These are phyloP conservation scores for Bolinopsis microptera DNA, from an alignment of 37 sponge, comb jelly and placozoan genomes.

Conservation along the genomic window DNA sequence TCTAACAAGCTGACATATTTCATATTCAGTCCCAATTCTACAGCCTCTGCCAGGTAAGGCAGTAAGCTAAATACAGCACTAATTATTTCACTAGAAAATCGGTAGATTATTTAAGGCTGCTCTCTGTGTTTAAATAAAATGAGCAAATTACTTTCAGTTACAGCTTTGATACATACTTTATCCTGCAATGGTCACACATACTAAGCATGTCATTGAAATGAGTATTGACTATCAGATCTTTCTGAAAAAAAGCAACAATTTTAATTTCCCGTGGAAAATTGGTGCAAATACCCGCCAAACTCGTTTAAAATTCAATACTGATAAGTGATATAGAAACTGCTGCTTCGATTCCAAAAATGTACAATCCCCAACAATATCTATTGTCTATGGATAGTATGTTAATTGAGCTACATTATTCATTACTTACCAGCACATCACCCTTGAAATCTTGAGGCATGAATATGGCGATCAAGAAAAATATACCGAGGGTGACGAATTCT, in stretches of 20 bases:
- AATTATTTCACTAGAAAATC: no score
- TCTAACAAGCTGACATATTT: no score
- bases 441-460: conserved; percentile 28
- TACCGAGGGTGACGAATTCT: neutral
- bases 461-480: neutral
- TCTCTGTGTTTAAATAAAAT: no score
- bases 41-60: no score
- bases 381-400: neutral
- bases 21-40: no score
- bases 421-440: neutral
- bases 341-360: neutral
- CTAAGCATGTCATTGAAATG: conserved; percentile 11
- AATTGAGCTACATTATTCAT: neutral
- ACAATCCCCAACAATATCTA: no score
- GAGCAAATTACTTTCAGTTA: no score
- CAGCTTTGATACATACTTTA: neutral
- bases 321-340: no score
- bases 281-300: no score
- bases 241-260: neutral
- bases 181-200: conserved; percentile 20
- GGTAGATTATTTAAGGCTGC: no score
- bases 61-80: no score
- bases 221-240: neutral
- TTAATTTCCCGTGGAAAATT: neutral
- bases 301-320: no score